phyloP scores from a whole-genome alignment of 2,797 vertebrate genomes.

The Ficedula albicollis region DNA sequence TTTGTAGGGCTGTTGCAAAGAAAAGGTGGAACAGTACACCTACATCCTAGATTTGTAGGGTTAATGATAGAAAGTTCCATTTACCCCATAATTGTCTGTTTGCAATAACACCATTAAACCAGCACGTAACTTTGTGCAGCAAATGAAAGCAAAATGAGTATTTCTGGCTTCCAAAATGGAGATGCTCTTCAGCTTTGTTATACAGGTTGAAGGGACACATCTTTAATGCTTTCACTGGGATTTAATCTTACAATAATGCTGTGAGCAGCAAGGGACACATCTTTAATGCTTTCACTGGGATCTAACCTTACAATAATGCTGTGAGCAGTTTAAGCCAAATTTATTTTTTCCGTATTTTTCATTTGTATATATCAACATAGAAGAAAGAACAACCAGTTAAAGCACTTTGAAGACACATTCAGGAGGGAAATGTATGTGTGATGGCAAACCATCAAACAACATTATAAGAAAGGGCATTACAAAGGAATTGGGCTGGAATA shows the following conservation, averaged over 20 bases:
- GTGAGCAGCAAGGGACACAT: not conserved
- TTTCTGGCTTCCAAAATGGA: not conserved
- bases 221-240: not conserved
- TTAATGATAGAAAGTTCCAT: not conserved
- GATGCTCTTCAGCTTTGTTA: not conserved
- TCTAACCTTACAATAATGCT: not conserved
- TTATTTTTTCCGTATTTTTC: not conserved
- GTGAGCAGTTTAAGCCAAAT: not conserved
- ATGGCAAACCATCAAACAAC: not conserved
- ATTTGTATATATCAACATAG: not conserved
- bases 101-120: not conserved
- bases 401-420: not conserved
- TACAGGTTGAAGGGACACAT: not conserved
- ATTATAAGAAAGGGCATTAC: not conserved
- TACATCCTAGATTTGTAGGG: not conserved
- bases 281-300: not conserved
- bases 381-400: not conserved
- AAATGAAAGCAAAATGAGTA: not conserved
- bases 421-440: not conserved
- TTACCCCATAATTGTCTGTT: slow-evolving; percentile 2
- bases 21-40: not conserved
- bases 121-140: not conserved
- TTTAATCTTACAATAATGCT: not conserved
- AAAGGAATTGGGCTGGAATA: not conserved
- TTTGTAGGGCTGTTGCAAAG: not conserved